Percentiles rank a stretch among this genome's conserved stretches.
Evolutionary conservation across 2,888 invertebrate species (phyloP).

Genomic region (Xestia sexstrigata): DNA sequence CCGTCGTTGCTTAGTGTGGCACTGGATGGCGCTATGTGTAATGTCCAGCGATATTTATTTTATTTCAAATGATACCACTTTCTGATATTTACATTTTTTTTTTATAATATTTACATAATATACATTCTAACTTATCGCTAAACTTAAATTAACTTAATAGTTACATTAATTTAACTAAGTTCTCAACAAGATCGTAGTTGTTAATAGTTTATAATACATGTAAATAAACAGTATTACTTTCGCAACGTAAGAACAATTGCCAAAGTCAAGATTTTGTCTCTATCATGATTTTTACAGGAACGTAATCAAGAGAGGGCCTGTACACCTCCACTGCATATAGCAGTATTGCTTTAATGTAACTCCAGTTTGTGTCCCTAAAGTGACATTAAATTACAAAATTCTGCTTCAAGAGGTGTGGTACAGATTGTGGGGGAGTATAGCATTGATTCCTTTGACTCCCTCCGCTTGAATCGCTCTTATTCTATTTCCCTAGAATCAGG

Average conservation of each 20-base stretch:
- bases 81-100: constrained; percentile 1
- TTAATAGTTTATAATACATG: background rate
- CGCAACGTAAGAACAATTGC: background rate
- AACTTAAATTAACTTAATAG: background rate
- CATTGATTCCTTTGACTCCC: background rate
- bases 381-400: background rate
- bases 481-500: background rate
- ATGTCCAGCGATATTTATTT: too few species aligned
- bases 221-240: background rate
- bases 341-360: background rate
- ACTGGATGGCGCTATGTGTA: too few species aligned
- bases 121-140: background rate
- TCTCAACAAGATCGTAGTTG: background rate
- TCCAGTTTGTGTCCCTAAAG: background rate
- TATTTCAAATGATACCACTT: background rate
- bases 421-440: background rate
- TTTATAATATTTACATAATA: background rate
- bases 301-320: background rate
- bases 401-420: background rate
- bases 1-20: too few species aligned
- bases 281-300: background rate
- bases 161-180: background rate
- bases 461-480: background rate
- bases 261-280: background rate
- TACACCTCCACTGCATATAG: background rate